Percentiles rank a stretch among this genome's conserved stretches.
Evolutionary conservation across 2,888 invertebrate species (phyloP).

Genomic region (Crematogaster levior): DNA sequence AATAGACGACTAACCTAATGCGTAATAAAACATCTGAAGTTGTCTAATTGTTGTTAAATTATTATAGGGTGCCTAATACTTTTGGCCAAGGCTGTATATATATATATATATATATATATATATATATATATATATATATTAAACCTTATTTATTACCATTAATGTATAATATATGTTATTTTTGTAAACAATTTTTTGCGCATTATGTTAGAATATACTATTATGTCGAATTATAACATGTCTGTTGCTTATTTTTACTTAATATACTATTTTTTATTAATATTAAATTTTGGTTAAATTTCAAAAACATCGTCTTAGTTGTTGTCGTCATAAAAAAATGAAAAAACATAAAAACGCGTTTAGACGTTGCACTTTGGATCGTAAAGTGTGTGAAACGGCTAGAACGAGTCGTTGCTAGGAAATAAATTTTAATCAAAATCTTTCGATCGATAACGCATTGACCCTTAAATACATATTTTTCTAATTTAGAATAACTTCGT

Average conservation of each 20-base stretch:
- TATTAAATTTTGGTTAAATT: background rate
- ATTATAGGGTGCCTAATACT: no score
- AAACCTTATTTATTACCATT: background rate
- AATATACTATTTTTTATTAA: background rate
- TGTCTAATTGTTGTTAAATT: no score
- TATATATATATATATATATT: no score
- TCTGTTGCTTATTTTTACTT: background rate
- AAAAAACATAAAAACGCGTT: background rate
- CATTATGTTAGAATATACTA: background rate
- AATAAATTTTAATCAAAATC: conserved; percentile 40
- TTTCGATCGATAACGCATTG: conserved; percentile 4
- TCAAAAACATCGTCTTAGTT: background rate
- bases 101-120: no score
- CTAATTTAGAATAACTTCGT: background rate
- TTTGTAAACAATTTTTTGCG: background rate
- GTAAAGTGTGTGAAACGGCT: conserved; percentile 13
- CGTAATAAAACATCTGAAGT: no score
- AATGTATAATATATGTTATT: no score
- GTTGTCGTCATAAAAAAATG: background rate
- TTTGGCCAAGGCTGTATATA: no score
- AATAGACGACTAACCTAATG: no score
- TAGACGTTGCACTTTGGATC: conserved; percentile 54
- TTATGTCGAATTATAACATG: background rate
- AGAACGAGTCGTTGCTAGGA: conserved; percentile 18
- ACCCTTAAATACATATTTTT: background rate